A percentile compares a stretch with the other conserved stretches of the same genome.
Conservation (phyloP, 1,140 invertebrate genomes). For the Microplitis demolitor region DNA sequence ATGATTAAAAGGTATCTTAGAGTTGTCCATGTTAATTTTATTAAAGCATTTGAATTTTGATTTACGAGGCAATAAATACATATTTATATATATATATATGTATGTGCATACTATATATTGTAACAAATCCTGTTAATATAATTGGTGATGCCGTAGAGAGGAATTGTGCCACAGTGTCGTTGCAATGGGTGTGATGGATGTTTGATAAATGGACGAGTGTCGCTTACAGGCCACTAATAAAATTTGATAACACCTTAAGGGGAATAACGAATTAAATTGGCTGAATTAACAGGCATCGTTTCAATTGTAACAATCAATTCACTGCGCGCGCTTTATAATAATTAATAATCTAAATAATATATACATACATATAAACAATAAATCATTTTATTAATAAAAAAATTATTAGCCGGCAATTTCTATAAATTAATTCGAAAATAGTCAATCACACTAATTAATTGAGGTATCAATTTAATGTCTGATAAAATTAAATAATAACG, state of each 20-base stretch:
- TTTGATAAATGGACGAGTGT: conserved; percentile 21
- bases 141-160: too few species aligned
- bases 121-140: too few species aligned
- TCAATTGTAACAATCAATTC: conserved; percentile 22
- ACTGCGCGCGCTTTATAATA: background rate
- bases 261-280: conserved; percentile 20
- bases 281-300: conserved; percentile 22
- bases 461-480: background rate
- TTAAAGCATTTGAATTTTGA: background rate
- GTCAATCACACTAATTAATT: background rate
- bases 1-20: background rate
- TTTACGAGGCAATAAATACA: background rate
- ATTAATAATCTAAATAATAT: background rate
- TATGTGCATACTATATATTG: background rate
- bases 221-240: conserved; percentile 27
- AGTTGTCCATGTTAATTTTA: too few species aligned
- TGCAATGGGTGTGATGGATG: background rate
- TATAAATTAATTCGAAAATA: too few species aligned
- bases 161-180: too few species aligned
- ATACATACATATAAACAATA: background rate
- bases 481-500: background rate
- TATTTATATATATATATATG: background rate
- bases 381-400: background rate
- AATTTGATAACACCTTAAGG: conserved; percentile 25
- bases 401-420: too few species aligned